These are phyloP conservation scores for Procapra przewalskii DNA, from an alignment of 2,113 vertebrate genomes.

Conservation along the genomic window DNA sequence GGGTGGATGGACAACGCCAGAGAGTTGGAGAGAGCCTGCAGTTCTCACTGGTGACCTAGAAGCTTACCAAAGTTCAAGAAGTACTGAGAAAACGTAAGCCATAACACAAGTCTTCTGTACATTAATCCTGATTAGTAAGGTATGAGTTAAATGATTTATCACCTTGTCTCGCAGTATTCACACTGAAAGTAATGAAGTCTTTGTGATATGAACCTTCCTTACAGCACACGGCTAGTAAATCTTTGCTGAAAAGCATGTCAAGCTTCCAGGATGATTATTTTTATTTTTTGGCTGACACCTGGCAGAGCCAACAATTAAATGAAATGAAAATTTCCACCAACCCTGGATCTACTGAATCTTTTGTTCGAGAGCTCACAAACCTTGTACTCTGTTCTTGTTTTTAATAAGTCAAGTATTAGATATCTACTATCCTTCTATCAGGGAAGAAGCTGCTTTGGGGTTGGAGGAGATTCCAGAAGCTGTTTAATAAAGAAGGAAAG, in stretches of 20 bases:
- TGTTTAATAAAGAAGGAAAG: neutral
- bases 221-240: neutral
- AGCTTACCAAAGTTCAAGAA: neutral
- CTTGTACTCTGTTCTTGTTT: neutral
- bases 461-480: neutral
- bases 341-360: neutral
- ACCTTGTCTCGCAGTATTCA: neutral
- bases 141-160: slow-evolving; percentile 2
- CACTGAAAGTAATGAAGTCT: neutral
- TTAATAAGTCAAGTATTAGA: neutral
- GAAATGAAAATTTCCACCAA: neutral
- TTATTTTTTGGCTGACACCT: neutral
- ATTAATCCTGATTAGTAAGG: slow-evolving; percentile 28
- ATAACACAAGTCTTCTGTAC: neutral
- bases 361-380: neutral
- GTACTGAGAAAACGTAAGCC: neutral
- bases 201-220: neutral
- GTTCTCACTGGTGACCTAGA: neutral
- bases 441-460: neutral
- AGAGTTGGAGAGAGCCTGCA: neutral
- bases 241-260: neutral
- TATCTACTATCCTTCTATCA: neutral
- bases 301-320: neutral
- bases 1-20: accelerated
- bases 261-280: neutral